Base-by-base conservation (phyloP, 1,140 invertebrate species). In the Dendroctonus valens region DNA sequence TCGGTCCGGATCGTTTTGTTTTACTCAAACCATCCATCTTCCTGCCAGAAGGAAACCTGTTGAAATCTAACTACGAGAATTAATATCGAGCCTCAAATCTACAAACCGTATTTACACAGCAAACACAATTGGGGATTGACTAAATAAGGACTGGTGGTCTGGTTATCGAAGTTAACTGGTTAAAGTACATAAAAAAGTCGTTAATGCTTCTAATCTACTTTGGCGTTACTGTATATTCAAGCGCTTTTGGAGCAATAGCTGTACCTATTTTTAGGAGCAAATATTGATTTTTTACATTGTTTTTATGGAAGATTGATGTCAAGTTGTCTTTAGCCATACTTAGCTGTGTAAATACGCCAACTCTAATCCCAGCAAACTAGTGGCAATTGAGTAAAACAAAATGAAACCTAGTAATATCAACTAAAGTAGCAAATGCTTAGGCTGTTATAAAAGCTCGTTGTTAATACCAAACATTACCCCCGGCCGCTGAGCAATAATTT, bases 11-110 rank as follows among this genome's bases (percentile, higher is more conserved):
- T 59, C 41, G 40, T 66, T 69, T 73, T 71, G 72, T 74, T 74
- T 73, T 74, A 76, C 75, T 73, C 75, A 72, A 74, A 68, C 73
- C 26, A 26, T 76, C 75, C 75, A 77, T 76, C 75, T 75, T 73
- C 73, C 74, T 66, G 63, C 53, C 69, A 69, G 60, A 67, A 57
- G 68, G 52, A 69, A 60, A 70, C 70, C 68, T 69, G 68, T 61
- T 65, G 68, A 65, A 69, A 55, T 66, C 57, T 62, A 69, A 63
- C 65, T 65, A 69, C 54, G 39, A 14, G 52, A 59, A 49, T 58
- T 59, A 59, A 41, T 40, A 59, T 58, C 51, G 38, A 65, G 57
- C 50, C 55, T 53, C 44, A 60, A 59, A 70, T 68, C 63, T 68
- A 62, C 58, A 67, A 62, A 70, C 58, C 44, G 65, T 70, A 72